Percentiles rank a stretch among this genome's conserved stretches.
These are phyloP conservation scores for Macrophya annulata DNA, from an alignment of 2,888 invertebrate species.

Conservation along the genomic window DNA sequence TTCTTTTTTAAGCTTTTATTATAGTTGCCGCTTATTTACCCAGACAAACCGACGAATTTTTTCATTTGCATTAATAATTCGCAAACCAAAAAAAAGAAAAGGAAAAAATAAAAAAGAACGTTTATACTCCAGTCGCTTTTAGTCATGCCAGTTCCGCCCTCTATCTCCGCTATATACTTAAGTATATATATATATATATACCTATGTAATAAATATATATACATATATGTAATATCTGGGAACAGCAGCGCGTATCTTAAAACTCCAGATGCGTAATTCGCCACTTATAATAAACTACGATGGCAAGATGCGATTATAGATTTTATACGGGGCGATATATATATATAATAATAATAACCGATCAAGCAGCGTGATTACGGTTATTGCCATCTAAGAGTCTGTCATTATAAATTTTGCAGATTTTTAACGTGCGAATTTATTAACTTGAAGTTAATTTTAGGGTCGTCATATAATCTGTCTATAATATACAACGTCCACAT, in stretches of 20 bases:
- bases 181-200: no score
- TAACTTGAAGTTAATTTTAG: not conserved
- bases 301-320: not conserved
- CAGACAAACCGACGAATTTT: not conserved
- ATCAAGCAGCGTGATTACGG: slow-evolving; percentile 14
- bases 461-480: not conserved
- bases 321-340: not conserved
- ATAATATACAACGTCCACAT: not conserved
- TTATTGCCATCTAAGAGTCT: slow-evolving; percentile 14
- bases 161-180: not conserved
- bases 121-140: no score
- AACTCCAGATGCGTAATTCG: not conserved
- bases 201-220: no score
- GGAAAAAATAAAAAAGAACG: not conserved
- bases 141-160: not conserved
- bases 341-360: slow-evolving; percentile 7
- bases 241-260: not conserved
- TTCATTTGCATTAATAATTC: not conserved
- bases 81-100: no score
- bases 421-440: slow-evolving; percentile 25
- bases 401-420: not conserved
- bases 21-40: not conserved
- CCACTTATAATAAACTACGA: slow-evolving; percentile 7
- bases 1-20: not conserved
- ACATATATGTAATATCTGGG: not conserved